Base-by-base conservation (phyloP, 2,888 invertebrate genomes). In the Epiperipatus broadwayi region DNA sequence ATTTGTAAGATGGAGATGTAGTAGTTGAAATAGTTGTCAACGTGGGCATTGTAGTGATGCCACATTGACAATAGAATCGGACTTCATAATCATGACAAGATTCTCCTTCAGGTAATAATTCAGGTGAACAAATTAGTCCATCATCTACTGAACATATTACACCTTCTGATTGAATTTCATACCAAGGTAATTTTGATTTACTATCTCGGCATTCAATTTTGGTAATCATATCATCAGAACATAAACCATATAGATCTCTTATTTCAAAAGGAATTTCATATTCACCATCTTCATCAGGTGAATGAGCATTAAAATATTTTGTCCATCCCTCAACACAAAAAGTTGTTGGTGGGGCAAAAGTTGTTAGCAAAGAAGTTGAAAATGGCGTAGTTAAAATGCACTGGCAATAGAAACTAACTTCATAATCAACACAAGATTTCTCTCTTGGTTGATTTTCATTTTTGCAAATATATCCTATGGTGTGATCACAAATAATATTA, bases 1-100 rank as follows among this genome's bases (percentile, higher is more conserved):
- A 47, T 39, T n/a, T n/a, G n/a, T n/a, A n/a, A 4, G n/a, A n/a
- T n/a, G n/a, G n/a, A n/a, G n/a, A n/a, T n/a, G n/a, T n/a, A n/a
- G n/a, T n/a, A n/a, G n/a, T n/a, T n/a, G n/a, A n/a, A n/a, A n/a
- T 18, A 15, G 18, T n/a, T 3, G 10, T 5, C 14, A 31, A 21
- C 10, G 2, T 5, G 5, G 31, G 31, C 4, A 20, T 14, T 21
- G 20, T 2, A 2, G 25, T 36, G 7, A 28, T 5, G n/a, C 39
- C 49, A 41, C 51, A 53, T 18, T 53, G 50, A 45, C 60, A 60
- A 16, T 52, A 46, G 16, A 59, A 52, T 21, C 57, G 48, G 18
- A 60, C 52, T 47, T 58, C 55, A 42, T 59, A 60, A 43, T 60
- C 60, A 22, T 54, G 46, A 37, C 59, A 59, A 2, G 58, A 21